These are phyloP conservation scores for Sarcophaga bullata DNA, from an alignment of 1,140 invertebrate species.

Conservation along the genomic window DNA sequence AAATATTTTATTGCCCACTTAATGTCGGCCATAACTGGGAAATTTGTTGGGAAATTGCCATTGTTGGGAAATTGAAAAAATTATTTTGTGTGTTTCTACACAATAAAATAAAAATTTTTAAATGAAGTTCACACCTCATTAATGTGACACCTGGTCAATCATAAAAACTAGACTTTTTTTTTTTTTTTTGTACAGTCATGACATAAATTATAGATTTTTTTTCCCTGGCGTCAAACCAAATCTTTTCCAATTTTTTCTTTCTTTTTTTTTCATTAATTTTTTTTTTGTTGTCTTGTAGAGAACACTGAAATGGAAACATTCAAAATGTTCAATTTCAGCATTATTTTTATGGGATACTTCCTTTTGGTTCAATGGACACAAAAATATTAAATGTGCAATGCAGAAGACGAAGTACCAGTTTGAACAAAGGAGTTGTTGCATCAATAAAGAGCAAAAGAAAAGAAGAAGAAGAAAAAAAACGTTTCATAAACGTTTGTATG, in stretches of 20 bases:
- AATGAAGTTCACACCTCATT: conserved; percentile 7
- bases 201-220: conserved; percentile 1
- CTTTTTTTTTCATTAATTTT: too few relatives aligned
- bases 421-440: background rate
- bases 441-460: background rate
- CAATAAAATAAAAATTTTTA: too few relatives aligned
- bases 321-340: background rate
- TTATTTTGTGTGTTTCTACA: too few relatives aligned
- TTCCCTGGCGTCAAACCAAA: background rate
- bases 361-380: conserved; percentile 1
- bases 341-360: background rate
- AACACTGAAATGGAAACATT: too few relatives aligned
- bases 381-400: background rate
- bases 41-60: background rate
- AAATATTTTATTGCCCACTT: background rate
- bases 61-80: too few relatives aligned
- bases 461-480: background rate
- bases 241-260: background rate
- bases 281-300: too few relatives aligned
- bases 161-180: background rate
- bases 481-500: background rate
- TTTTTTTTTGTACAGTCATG: background rate
- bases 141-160: conserved; percentile 8
- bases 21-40: conserved; percentile 13
- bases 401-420: too few relatives aligned